A percentile compares a stretch with the other conserved stretches of the same genome.
Conservation (phyloP, 2,797 vertebrate genomes). For the Hyperoplus immaculatus region DNA sequence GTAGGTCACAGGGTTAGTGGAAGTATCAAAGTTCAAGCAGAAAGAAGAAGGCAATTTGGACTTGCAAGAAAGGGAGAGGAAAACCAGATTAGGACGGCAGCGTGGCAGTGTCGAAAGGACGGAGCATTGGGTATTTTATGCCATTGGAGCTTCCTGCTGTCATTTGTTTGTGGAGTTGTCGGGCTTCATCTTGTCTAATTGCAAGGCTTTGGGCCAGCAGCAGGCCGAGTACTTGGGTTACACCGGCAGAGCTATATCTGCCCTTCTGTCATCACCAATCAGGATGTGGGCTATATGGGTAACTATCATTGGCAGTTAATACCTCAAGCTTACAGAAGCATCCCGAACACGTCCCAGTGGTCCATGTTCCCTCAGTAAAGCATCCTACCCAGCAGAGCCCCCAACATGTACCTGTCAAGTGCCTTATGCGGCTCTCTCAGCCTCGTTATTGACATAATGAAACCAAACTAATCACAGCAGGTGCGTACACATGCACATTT, state of each 20-base stretch:
- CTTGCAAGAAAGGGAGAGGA: background rate
- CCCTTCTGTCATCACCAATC: constrained; percentile 82
- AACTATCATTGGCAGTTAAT: constrained; percentile 76
- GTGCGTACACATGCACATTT: constrained; percentile 35
- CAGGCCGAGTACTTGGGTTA: constrained; percentile 70
- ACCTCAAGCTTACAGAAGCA: constrained; percentile 68
- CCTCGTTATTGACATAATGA: constrained; percentile 58
- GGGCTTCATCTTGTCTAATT: constrained; percentile 67
- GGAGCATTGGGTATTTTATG: constrained; percentile 5
- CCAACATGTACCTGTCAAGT: constrained; percentile 64
- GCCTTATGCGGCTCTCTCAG: constrained; percentile 80
- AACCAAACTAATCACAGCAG: constrained; percentile 49
- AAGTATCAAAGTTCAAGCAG: constrained; percentile 38
- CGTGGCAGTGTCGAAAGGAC: constrained; percentile 7
- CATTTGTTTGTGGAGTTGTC: constrained; percentile 42
- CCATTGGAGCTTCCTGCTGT: constrained; percentile 13
- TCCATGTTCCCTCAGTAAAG: constrained; percentile 35
- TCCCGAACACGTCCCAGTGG: constrained; percentile 61
- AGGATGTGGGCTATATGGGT: constrained; percentile 75
- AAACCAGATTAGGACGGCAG: background rate
- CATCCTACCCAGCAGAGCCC: constrained; percentile 13
- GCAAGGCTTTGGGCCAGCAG: constrained; percentile 55
- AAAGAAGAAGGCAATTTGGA: constrained; percentile 7
- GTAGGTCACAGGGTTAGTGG: constrained; percentile 63
- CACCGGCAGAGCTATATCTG: constrained; percentile 76